Evolutionary conservation across 2,797 vertebrate genomes (phyloP), one percentile per base, ranked within the genome.

Genomic region (Pangasius larnaudii): DNA sequence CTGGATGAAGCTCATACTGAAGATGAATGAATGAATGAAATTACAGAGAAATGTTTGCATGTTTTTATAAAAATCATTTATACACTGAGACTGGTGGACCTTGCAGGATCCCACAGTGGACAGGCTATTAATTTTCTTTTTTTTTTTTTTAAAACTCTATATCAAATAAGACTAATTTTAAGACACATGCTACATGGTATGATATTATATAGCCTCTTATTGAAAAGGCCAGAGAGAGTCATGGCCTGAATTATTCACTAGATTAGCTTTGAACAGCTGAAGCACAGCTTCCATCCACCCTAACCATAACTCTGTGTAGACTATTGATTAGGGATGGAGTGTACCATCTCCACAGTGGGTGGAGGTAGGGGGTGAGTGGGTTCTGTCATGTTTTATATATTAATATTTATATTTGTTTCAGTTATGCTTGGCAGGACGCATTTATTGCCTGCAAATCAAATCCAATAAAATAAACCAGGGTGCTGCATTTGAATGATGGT

Each of bases 271-370:
- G 81, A 84, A 49, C 61, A 84, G 39, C 42, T 67, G 30, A 53
- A 71, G 24, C 42, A 33, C 82, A 49, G 18, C 49, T 46, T n/a
- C 63, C 19, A 69, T 84, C 27, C 18, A 53, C 42, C 46, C 80
- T 1, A 30, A 59, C 63, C 58, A 69, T 5, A 67, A 33, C 10
- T 42, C 36, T 39, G 24, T 82, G 22, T 82, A 42, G 56, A 63
- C 27, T 71, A 84, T 84, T 84, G 82, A 84, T 84, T 71, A 69
- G 18, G 81, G 42, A 69, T 84, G 10, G 42, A 51, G 30, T 33
- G 39, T 67, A 67, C 61, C 61, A 83, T 19, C 24, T 65, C 7
- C 7, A 67, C 81, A 51, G 46, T 33, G 22, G 79, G 16, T 33
- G 11, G 33, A 5, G 79, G 33, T 22, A 11, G 6, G 30, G 49